Conservation (phyloP, 1,140 invertebrate species). For the Lysiphlebus fabarum region DNA sequence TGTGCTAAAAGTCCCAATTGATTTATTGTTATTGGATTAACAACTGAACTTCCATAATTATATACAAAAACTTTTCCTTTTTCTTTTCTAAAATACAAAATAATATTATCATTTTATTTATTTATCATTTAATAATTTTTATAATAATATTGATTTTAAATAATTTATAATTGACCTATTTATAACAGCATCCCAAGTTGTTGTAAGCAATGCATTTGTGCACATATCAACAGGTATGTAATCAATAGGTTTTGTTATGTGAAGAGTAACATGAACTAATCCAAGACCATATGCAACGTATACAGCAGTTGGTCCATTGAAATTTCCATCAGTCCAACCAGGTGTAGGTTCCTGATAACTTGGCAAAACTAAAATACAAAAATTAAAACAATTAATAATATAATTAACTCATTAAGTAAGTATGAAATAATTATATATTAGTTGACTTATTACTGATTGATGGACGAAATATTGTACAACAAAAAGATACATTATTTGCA, state of each 20-base stretch:
- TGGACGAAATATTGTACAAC: conserved; percentile 60
- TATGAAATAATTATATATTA: no score
- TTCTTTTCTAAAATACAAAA: conserved; percentile 17
- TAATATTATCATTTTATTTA: not conserved
- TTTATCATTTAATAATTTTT: no score
- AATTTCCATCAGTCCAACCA: conserved; percentile 73
- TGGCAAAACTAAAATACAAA: conserved; percentile 60
- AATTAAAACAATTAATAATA: no score
- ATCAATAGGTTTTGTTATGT: conserved; percentile 42
- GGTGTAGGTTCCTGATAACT: conserved; percentile 65
- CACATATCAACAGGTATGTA: conserved; percentile 80
- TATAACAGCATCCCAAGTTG: conserved; percentile 63
- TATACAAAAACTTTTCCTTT: conserved; percentile 54
- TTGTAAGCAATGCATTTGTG: conserved; percentile 73
- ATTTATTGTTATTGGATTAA: conserved; percentile 64
- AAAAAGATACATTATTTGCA: conserved; percentile 54
- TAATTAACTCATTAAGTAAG: no score
- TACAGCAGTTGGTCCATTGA: conserved; percentile 65
- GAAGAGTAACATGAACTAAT: conserved; percentile 57
- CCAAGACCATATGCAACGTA: conserved; percentile 61
- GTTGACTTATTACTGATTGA: conserved; percentile 59
- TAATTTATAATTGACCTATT: conserved; percentile 45
- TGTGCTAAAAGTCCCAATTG: conserved; percentile 55
- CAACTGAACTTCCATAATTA: conserved; percentile 66
- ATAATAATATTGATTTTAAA: no score